phyloP scores from a whole-genome alignment of 1,140 invertebrate genomes.

The Asbolus verrucosus region DNA sequence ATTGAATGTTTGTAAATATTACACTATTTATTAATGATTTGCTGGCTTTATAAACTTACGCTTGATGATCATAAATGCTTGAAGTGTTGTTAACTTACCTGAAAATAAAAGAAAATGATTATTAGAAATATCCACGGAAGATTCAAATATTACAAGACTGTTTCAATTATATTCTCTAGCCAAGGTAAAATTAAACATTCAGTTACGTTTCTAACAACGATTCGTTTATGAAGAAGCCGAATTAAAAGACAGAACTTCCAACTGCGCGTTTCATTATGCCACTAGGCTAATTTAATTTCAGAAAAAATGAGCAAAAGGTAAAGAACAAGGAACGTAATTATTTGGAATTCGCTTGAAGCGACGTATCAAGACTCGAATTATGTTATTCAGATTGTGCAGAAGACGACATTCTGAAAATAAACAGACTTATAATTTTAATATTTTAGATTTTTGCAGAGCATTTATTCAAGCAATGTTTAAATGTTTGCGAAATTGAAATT shows the following conservation, averaged over 20 bases:
- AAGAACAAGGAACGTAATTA: constrained; percentile 41
- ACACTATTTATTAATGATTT: too few relatives aligned
- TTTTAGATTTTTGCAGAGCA: constrained; percentile 6
- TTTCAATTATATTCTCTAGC: too few relatives aligned
- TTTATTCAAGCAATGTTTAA: constrained; percentile 24
- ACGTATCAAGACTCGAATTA: too few relatives aligned
- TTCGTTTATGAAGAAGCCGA: too few relatives aligned
- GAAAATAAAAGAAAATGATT: neutral
- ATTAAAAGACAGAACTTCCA: neutral
- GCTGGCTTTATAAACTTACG: too few relatives aligned
- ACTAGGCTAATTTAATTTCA: constrained; percentile 19
- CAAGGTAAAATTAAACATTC: too few relatives aligned
- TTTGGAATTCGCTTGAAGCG: constrained; percentile 44
- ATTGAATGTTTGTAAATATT: too few relatives aligned
- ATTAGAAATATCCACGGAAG: neutral
- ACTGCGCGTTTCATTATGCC: constrained; percentile 15
- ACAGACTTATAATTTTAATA: constrained; percentile 21
- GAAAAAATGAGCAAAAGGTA: constrained; percentile 2
- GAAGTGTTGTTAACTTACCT: neutral
- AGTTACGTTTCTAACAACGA: too few relatives aligned
- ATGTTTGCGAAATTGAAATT: constrained; percentile 15
- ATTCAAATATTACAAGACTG: too few relatives aligned
- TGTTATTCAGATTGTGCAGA: constrained; percentile 22
- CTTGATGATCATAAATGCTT: neutral
- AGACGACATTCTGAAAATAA: constrained; percentile 32